Percentiles rank a stretch among this genome's conserved stretches.
phyloP scores from a whole-genome alignment of 2,888 invertebrate species.

The Temnothorax unifasciatus region DNA sequence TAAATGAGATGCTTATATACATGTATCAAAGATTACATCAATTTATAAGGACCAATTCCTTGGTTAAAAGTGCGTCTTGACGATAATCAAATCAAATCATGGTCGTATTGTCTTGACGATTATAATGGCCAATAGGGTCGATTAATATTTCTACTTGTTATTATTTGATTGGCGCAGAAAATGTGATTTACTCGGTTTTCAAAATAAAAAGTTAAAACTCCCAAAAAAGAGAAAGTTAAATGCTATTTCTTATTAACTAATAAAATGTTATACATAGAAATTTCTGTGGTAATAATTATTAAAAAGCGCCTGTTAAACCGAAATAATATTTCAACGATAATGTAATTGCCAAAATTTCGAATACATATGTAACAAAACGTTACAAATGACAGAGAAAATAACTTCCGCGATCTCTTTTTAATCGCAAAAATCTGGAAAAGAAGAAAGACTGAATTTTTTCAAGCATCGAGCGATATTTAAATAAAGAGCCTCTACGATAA shows the following conservation, averaged over 20 bases:
- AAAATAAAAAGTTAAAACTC: not conserved
- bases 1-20: too few species aligned
- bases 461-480: not conserved
- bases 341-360: not conserved
- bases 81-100: too few species aligned
- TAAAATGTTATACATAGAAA: not conserved
- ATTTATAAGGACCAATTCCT: too few species aligned
- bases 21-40: too few species aligned
- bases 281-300: not conserved
- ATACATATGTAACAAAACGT: not conserved
- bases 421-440: not conserved
- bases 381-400: not conserved
- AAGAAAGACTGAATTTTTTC: not conserved
- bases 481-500: not conserved
- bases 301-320: not conserved
- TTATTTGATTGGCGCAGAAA: too few species aligned
- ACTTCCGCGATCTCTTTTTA: not conserved
- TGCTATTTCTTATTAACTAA: not conserved
- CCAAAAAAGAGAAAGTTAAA: not conserved
- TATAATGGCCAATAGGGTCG: too few species aligned
- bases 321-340: not conserved
- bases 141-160: too few species aligned
- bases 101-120: too few species aligned
- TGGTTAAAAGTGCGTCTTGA: too few species aligned
- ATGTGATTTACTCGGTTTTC: too few species aligned